These are phyloP conservation scores for Idaea biselata DNA, from an alignment of 2,888 invertebrate species.

Conservation along the genomic window DNA sequence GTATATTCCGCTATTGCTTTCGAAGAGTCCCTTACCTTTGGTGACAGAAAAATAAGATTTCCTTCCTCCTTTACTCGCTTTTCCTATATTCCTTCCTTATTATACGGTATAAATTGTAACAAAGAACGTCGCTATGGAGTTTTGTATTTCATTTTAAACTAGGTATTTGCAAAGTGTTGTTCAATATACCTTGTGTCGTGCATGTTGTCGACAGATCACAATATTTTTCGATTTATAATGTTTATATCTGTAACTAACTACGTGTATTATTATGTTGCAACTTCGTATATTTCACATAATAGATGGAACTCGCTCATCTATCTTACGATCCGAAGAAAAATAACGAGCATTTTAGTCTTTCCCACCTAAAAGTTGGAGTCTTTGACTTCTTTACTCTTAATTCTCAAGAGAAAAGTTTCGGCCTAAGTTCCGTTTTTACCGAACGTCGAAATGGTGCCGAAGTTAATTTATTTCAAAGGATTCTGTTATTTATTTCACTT, in stretches of 20 bases:
- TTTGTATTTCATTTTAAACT: conserved; percentile 8
- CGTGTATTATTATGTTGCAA: not conserved
- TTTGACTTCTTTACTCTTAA: not conserved
- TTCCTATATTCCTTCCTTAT: conserved; percentile 28
- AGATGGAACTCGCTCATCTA: too few relatives aligned
- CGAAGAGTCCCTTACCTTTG: conserved; percentile 17
- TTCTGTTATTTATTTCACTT: not conserved
- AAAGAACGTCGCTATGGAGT: conserved; percentile 7
- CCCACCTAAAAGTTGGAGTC: too few relatives aligned
- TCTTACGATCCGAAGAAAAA: too few relatives aligned
- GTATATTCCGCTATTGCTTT: conserved; percentile 24
- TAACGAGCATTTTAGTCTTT: too few relatives aligned
- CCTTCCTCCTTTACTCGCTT: conserved; percentile 33
- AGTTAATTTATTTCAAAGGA: not conserved
- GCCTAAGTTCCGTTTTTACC: not conserved
- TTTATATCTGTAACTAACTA: too few relatives aligned
- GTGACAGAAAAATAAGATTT: conserved; percentile 42
- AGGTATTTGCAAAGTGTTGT: not conserved
- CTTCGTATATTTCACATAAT: not conserved
- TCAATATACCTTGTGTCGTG: not conserved
- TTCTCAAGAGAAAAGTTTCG: not conserved
- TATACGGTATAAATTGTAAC: conserved; percentile 14
- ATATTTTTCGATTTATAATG: not conserved
- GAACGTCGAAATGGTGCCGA: not conserved
- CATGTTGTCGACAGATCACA: not conserved